phyloP scores from a whole-genome alignment of 92 coral and sea anemone species.

The Desmophyllum pertusum region DNA sequence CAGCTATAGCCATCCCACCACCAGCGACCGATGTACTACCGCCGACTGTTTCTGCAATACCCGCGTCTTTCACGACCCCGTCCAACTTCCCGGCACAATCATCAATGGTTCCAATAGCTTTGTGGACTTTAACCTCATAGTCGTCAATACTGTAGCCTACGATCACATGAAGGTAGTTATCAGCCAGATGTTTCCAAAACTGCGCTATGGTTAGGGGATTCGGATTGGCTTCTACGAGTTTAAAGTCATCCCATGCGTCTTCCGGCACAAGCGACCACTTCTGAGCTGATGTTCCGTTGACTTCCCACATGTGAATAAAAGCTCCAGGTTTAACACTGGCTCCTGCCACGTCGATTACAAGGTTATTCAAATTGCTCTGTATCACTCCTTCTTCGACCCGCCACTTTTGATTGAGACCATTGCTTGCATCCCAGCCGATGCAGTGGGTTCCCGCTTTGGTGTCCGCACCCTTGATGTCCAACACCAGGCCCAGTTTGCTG shows the following conservation, averaged over 20 bases:
- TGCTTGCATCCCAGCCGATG: background rate
- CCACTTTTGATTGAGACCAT: conserved; percentile 31
- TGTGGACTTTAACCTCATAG: background rate
- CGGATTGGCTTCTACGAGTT: conserved; percentile 12
- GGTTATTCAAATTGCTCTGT: conserved; percentile 12
- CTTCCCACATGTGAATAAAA: too few species aligned
- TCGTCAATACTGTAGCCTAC: conserved; percentile 27
- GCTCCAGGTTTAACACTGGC: background rate
- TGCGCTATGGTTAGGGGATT: conserved; percentile 29
- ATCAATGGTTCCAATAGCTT: background rate
- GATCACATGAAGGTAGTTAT: conserved; percentile 26
- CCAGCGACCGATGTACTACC: background rate
- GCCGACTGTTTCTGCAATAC: background rate
- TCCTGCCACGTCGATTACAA: background rate
- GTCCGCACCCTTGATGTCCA: conserved; percentile 5
- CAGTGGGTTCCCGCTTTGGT: background rate
- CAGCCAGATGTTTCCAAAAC: conserved; percentile 34
- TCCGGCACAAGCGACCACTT: conserved; percentile 20
- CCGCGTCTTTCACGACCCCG: background rate
- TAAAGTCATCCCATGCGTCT: too few species aligned
- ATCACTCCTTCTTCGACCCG: conserved; percentile 2
- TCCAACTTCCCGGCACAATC: conserved; percentile 4
- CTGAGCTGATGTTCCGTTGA: background rate
- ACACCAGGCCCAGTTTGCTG: conserved; percentile 40
- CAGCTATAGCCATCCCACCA: conserved; percentile 7